phyloP scores from a whole-genome alignment of 2,888 invertebrate species.

The Cheilosia vernalis region DNA sequence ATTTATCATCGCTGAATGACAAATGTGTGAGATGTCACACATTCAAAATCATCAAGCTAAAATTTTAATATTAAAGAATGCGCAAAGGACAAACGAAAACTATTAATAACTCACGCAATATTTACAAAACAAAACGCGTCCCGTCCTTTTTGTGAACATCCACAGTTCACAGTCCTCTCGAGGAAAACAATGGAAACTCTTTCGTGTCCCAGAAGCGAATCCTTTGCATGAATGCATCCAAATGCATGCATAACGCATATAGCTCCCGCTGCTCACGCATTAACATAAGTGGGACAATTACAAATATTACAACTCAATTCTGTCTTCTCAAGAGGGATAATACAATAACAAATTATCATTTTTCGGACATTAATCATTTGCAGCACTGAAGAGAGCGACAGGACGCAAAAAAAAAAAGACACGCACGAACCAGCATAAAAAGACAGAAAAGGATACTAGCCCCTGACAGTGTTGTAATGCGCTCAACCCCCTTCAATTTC shows the following conservation, averaged over 20 bases:
- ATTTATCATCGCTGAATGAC: slow-evolving; percentile 78
- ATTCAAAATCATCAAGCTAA: slow-evolving; percentile 63
- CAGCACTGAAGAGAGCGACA: slow-evolving; percentile 73
- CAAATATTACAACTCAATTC: slow-evolving; percentile 83
- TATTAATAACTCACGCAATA: slow-evolving; percentile 83
- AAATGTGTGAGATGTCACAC: slow-evolving; percentile 76
- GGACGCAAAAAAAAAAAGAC: slow-evolving; percentile 14
- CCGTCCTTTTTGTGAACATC: slow-evolving; percentile 54
- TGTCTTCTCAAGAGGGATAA: slow-evolving; percentile 73
- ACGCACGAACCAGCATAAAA: slow-evolving; percentile 8
- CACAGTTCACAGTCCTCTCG: slow-evolving; percentile 48
- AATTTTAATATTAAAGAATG: slow-evolving; percentile 38
- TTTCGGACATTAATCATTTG: slow-evolving; percentile 76
- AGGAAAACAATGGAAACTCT: slow-evolving; percentile 22
- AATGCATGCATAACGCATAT: slow-evolving; percentile 17
- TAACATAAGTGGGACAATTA: slow-evolving; percentile 80
- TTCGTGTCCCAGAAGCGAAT: slow-evolving; percentile 64
- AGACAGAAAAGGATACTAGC: background rate
- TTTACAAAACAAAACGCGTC: slow-evolving; percentile 83
- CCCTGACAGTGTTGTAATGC: background rate
- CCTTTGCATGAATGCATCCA: slow-evolving; percentile 76
- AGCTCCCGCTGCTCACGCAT: slow-evolving; percentile 75
- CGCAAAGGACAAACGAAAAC: slow-evolving; percentile 70
- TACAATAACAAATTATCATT: slow-evolving; percentile 74
- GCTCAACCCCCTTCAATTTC: slow-evolving; percentile 70